phyloP scores from a whole-genome alignment of 1,140 invertebrate species.

The Gryon sp. region DNA sequence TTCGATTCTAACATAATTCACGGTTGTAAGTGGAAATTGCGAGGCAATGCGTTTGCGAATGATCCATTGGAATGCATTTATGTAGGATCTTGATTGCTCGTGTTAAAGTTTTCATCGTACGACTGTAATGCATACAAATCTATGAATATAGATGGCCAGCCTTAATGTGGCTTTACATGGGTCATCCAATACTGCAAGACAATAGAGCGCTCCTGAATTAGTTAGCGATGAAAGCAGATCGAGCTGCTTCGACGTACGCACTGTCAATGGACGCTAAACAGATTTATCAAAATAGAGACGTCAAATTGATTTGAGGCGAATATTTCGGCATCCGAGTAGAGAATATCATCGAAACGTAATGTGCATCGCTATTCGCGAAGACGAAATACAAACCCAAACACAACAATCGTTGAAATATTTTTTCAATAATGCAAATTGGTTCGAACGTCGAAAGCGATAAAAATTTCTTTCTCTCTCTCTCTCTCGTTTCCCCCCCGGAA shows the following conservation, averaged over 20 bases:
- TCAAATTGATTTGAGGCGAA: slow-evolving; percentile 9
- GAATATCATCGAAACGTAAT: background rate
- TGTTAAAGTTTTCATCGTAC: slow-evolving; percentile 55
- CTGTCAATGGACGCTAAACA: slow-evolving; percentile 44
- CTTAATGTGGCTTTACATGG: slow-evolving; percentile 59
- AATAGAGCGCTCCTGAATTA: slow-evolving; percentile 57
- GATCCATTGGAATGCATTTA: slow-evolving; percentile 56
- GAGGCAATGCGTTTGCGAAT: slow-evolving; percentile 43
- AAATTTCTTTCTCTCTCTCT: no score
- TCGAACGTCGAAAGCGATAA: slow-evolving; percentile 25
- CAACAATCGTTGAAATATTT: slow-evolving; percentile 30
- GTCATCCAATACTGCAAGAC: slow-evolving; percentile 55
- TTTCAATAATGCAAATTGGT: slow-evolving; percentile 50
- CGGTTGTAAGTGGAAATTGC: slow-evolving; percentile 53
- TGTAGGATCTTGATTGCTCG: slow-evolving; percentile 60
- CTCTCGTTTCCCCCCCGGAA: slow-evolving; percentile 6
- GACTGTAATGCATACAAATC: slow-evolving; percentile 61
- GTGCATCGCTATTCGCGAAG: background rate
- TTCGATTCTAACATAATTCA: slow-evolving; percentile 37
- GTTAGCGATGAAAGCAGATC: slow-evolving; percentile 55
- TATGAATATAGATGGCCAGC: slow-evolving; percentile 61
- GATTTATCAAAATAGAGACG: slow-evolving; percentile 52
- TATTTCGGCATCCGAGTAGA: background rate
- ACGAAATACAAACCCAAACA: slow-evolving; percentile 2
- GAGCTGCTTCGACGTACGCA: slow-evolving; percentile 2